Conservation (phyloP, 2,113 vertebrate species). For the Alexandromys fortis region DNA sequence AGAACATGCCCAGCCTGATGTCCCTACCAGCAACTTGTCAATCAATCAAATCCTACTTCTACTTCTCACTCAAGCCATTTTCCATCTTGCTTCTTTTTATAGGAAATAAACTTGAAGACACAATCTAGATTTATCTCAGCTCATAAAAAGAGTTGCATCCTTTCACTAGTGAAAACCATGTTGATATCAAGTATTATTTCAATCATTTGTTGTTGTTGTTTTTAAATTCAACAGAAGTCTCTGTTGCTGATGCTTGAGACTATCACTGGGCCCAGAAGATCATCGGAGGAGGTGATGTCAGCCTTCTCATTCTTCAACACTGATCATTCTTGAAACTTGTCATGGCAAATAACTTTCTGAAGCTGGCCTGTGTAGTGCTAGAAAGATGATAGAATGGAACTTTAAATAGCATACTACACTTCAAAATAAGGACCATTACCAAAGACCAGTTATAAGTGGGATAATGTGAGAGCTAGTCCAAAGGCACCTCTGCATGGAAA, state of each 20-base stretch:
- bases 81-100: neutral
- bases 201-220: neutral
- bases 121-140: neutral
- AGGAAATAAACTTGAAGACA: neutral
- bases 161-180: constrained; percentile 71
- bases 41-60: neutral
- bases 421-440: constrained; percentile 32
- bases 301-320: constrained; percentile 78
- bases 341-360: constrained; percentile 84
- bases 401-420: constrained; percentile 89
- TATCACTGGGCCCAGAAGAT: constrained; percentile 80
- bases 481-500: neutral
- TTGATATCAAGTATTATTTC: neutral
- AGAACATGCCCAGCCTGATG: neutral
- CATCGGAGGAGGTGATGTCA: constrained; percentile 69
- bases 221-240: constrained; percentile 62
- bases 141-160: neutral
- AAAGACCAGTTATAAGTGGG: neutral
- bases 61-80: neutral
- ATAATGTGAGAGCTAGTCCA: neutral
- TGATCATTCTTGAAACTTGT: constrained; percentile 80
- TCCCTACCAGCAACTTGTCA: neutral
- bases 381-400: constrained; percentile 87
- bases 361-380: constrained; percentile 82
- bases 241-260: constrained; percentile 77